Evolutionary conservation across 2,888 invertebrate genomes (phyloP).

Genomic region (Galerucella nymphaeae): DNA sequence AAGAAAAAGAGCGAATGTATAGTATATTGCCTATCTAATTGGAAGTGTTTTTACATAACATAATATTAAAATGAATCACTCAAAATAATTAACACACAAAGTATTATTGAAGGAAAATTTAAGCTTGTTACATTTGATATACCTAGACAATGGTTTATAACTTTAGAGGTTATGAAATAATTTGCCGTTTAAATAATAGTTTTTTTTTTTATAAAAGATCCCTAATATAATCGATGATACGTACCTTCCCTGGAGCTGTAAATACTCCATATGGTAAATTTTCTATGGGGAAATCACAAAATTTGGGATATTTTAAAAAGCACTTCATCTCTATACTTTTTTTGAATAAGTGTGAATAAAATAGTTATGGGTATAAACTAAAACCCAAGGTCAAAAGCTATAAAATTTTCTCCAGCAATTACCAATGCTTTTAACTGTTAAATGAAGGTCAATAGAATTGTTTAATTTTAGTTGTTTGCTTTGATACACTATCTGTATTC

Average conservation of each 20-base stretch:
- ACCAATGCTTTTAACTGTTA: neutral
- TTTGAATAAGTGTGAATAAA: neutral
- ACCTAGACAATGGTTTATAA: neutral
- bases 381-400: neutral
- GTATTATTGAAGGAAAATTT: no score
- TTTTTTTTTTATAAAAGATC: neutral
- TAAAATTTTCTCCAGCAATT: neutral
- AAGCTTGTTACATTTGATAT: no score
- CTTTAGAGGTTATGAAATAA: neutral
- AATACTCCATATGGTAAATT: constrained; percentile 98
- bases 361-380: neutral
- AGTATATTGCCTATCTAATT: neutral
- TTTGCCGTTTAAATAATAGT: no score
- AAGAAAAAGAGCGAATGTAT: neutral
- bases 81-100: no score
- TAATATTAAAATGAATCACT: no score
- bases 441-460: neutral
- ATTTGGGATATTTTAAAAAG: constrained; percentile 75
- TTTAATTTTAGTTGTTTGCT: neutral
- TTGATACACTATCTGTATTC: neutral
- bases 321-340: constrained; percentile 69
- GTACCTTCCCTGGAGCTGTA: constrained; percentile 87
- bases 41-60: no score
- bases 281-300: constrained; percentile 92
- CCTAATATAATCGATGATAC: constrained; percentile 61